phyloP scores from a whole-genome alignment of 2,113 vertebrate species.

The Halichoerus grypus region DNA sequence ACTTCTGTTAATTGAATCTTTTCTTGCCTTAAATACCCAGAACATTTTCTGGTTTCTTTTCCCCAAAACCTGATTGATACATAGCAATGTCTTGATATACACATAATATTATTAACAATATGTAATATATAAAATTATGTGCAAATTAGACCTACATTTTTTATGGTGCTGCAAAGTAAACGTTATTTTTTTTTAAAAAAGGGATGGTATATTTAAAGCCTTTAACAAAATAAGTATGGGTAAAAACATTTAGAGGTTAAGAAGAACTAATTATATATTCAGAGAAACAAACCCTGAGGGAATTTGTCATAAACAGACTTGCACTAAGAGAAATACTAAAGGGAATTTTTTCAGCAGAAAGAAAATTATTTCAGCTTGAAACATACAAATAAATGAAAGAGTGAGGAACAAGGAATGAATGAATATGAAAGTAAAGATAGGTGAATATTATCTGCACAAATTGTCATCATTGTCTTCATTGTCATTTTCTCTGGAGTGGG shows the following conservation, averaged over 20 bases:
- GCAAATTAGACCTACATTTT: not conserved
- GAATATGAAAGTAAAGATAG: not conserved
- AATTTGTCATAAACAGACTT: not conserved
- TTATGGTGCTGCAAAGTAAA: not conserved
- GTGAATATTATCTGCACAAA: not conserved
- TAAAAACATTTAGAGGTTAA: not conserved
- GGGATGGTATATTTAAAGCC: not conserved
- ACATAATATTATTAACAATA: not conserved
- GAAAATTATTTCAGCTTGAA: not conserved
- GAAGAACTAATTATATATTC: not conserved
- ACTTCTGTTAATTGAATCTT: not conserved
- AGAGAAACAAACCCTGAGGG: not conserved
- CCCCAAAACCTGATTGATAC: not conserved
- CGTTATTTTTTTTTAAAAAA: not conserved
- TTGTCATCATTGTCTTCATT: not conserved
- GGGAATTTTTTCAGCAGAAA: not conserved
- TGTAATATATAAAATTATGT: not conserved
- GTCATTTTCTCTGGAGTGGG: not conserved
- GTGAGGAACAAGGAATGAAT: not conserved
- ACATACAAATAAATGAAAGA: not conserved
- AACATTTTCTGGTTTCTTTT: not conserved
- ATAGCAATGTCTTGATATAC: not conserved
- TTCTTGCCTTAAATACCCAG: not conserved
- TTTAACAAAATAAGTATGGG: not conserved
- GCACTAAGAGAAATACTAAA: not conserved